These are phyloP conservation scores for Nebria brevicollis DNA, from an alignment of 2,888 invertebrate species.

Conservation along the genomic window DNA sequence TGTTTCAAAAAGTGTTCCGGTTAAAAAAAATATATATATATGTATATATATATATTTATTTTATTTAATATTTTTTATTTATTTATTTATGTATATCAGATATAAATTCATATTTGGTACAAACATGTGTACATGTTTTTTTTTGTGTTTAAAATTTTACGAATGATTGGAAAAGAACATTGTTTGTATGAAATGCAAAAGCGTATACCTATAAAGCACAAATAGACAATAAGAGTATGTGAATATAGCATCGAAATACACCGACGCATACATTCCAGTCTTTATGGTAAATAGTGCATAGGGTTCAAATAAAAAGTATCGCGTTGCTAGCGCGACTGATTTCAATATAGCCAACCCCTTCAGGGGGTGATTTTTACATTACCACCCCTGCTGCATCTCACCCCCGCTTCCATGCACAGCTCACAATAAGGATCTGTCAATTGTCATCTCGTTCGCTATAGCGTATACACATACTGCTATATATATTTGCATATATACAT, in stretches of 20 bases:
- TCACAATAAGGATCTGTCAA: slow-evolving; percentile 61
- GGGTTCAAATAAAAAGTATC: slow-evolving; percentile 39
- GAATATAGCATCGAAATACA: slow-evolving; percentile 4
- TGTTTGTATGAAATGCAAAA: slow-evolving; percentile 42
- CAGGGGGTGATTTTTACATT: slow-evolving; percentile 59
- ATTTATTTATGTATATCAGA: no score
- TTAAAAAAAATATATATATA: no score
- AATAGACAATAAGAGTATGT: not conserved
- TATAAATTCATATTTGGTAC: no score
- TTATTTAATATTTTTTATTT: no score
- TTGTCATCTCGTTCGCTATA: slow-evolving; percentile 55
- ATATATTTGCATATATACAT: no score
- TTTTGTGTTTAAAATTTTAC: slow-evolving; percentile 43
- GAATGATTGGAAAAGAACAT: slow-evolving; percentile 46
- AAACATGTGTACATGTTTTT: slow-evolving; percentile 5
- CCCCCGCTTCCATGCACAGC: slow-evolving; percentile 41
- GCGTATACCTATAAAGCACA: not conserved
- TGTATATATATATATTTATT: no score
- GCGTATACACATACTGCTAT: not conserved
- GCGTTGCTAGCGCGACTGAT: slow-evolving; percentile 54
- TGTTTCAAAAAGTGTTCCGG: no score
- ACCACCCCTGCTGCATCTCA: slow-evolving; percentile 49
- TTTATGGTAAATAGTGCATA: slow-evolving; percentile 32
- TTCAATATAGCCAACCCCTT: slow-evolving; percentile 60
- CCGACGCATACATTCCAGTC: slow-evolving; percentile 26